phyloP scores from a whole-genome alignment of 1,140 invertebrate species.

The Neomicropteryx cornuta region DNA sequence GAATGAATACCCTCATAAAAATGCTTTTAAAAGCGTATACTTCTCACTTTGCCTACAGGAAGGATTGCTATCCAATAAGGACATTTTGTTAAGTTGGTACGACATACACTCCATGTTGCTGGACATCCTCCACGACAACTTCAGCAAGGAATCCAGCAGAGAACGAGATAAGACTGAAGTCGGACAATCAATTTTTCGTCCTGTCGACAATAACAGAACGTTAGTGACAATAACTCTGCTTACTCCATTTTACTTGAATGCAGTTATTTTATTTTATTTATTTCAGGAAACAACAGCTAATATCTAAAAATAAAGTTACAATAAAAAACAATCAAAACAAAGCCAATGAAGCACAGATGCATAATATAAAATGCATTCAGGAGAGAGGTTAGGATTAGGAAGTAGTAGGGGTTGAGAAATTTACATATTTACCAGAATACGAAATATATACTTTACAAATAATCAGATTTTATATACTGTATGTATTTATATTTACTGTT shows the following conservation, averaged over 20 bases:
- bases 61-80: conserved; percentile 8
- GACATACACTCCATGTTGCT: conserved; percentile 58
- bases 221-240: conserved; percentile 7
- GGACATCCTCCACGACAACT: conserved; percentile 28
- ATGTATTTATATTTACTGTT: too few species aligned
- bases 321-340: too few species aligned
- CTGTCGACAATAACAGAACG: conserved; percentile 14
- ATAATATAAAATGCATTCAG: background rate
- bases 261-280: too few species aligned
- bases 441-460: background rate
- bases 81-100: conserved; percentile 60
- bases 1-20: background rate
- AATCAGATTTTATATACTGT: conserved; percentile 8
- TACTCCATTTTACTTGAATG: background rate
- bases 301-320: background rate
- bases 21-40: background rate
- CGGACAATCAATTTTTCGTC: conserved; percentile 13
- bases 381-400: too few species aligned
- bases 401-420: too few species aligned
- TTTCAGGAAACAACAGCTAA: too few species aligned
- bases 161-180: conserved; percentile 9
- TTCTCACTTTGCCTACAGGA: conserved; percentile 8
- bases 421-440: too few species aligned
- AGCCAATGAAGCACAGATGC: background rate
- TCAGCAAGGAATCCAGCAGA: conserved; percentile 8